These are phyloP conservation scores for Lingula anatina DNA, from an alignment of 2,888 invertebrate species.

Conservation along the genomic window DNA sequence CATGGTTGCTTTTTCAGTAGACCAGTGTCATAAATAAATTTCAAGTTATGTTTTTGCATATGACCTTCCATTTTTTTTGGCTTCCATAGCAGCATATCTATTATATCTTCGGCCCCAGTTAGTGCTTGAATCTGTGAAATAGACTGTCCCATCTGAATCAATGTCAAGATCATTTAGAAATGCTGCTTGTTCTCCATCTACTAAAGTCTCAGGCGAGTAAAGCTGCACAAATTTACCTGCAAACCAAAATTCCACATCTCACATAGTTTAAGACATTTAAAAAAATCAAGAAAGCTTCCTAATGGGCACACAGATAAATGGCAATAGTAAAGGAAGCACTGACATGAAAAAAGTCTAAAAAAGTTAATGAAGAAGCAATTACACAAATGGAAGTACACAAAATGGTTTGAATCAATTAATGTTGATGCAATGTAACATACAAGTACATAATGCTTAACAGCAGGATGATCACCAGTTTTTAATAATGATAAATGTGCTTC, in stretches of 20 bases:
- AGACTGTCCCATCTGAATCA: conserved; percentile 75
- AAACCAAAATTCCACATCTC: conserved; percentile 7
- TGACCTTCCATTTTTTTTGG: conserved; percentile 77
- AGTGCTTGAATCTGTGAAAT: conserved; percentile 80
- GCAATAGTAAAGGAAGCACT: too few species aligned
- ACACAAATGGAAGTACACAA: neutral
- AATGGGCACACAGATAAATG: too few species aligned
- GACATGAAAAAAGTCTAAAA: neutral
- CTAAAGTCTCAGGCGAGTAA: conserved; percentile 63
- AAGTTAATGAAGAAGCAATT: neutral
- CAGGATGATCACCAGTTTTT: too few species aligned
- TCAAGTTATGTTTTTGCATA: conserved; percentile 6
- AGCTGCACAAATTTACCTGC: conserved; percentile 56
- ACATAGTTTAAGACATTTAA: neutral
- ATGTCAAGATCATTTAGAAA: conserved; percentile 73
- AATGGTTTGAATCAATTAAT: neutral
- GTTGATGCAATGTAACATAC: neutral
- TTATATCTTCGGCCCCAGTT: conserved; percentile 72
- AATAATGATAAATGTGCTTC: too few species aligned
- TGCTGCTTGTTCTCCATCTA: conserved; percentile 59
- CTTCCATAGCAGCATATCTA: conserved; percentile 62
- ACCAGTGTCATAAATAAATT: too few species aligned
- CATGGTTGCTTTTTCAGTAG: too few species aligned
- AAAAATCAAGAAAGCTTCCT: neutral
- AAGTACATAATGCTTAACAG: neutral